Evolutionary conservation across 2,888 invertebrate species (phyloP).

Genomic region (Salpingus planirostris): DNA sequence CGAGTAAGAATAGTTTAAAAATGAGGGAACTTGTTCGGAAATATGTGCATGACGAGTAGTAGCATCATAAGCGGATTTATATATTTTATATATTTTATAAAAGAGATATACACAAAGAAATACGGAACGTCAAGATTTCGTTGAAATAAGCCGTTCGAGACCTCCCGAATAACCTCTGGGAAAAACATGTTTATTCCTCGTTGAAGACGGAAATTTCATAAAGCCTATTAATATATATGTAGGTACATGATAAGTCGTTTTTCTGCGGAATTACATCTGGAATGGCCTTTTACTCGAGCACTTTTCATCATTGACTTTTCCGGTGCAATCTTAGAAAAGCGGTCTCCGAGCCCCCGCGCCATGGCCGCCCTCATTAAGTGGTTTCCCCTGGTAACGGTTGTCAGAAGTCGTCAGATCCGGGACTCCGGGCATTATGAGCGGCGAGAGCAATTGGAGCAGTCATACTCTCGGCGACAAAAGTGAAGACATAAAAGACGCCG

Average conservation of each 20-base stretch:
- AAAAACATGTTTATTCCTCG: no score
- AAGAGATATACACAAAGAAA: conserved; percentile 12
- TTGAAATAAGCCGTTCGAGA: conserved; percentile 3
- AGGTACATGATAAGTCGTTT: conserved; percentile 8
- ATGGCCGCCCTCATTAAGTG: conserved; percentile 38
- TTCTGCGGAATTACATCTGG: conserved; percentile 4
- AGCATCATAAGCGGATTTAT: conserved; percentile 11
- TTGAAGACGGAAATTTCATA: conserved; percentile 8
- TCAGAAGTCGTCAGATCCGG: conserved; percentile 31
- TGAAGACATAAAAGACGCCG: conserved; percentile 10
- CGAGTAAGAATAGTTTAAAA: conserved; percentile 4
- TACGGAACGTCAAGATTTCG: conserved; percentile 13
- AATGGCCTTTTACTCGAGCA: conserved; percentile 19
- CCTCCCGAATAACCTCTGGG: no score
- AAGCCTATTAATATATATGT: conserved; percentile 1
- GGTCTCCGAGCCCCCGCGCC: conserved; percentile 21
- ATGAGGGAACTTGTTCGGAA: conserved; percentile 6
- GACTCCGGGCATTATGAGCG: conserved; percentile 25
- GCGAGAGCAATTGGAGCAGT: conserved; percentile 20
- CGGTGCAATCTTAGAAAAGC: conserved; percentile 31
- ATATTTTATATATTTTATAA: conserved; percentile 11
- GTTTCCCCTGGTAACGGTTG: conserved; percentile 40
- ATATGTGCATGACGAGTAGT: conserved; percentile 10
- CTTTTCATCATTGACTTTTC: conserved; percentile 34
- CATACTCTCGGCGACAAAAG: conserved; percentile 18